These are phyloP conservation scores for Alligator mississippiensis DNA, from an alignment of 2,113 vertebrate species.

Conservation along the genomic window DNA sequence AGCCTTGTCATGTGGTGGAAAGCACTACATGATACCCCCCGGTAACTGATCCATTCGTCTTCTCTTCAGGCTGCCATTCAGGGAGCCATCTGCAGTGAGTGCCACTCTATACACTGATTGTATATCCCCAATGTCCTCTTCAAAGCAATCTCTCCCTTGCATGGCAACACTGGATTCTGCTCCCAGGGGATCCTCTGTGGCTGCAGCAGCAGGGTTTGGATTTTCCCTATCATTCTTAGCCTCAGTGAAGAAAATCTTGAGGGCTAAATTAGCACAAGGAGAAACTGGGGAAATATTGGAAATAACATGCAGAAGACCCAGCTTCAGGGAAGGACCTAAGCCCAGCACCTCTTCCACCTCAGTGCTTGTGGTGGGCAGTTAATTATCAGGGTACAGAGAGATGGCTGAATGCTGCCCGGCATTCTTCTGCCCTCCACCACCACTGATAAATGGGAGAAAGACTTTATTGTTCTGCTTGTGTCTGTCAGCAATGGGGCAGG, in stretches of 20 bases:
- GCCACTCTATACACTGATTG: too few relatives aligned
- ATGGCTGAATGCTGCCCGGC: not conserved
- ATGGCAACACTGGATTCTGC: not conserved
- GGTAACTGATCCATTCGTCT: too few relatives aligned
- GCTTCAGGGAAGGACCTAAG: not conserved
- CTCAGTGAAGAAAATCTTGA: not conserved
- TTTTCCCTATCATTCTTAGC: not conserved
- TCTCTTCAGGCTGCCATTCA: too few relatives aligned
- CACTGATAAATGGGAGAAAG: not conserved
- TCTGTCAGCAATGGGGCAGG: not conserved
- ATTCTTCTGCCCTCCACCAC: not conserved
- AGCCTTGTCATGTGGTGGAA: too few relatives aligned
- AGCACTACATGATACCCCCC: too few relatives aligned
- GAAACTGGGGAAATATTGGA: not conserved
- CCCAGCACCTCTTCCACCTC: not conserved
- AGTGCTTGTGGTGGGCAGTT: not conserved
- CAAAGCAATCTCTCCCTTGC: not conserved
- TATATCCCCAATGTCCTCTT: too few relatives aligned
- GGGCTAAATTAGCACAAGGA: not conserved
- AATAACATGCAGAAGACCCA: not conserved
- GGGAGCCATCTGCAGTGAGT: too few relatives aligned
- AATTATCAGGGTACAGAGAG: not conserved
- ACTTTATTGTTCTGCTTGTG: not conserved
- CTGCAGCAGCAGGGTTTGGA: not conserved
- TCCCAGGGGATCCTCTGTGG: not conserved